phyloP scores from a whole-genome alignment of 2,113 vertebrate species.

The Muntiacus reevesi region DNA sequence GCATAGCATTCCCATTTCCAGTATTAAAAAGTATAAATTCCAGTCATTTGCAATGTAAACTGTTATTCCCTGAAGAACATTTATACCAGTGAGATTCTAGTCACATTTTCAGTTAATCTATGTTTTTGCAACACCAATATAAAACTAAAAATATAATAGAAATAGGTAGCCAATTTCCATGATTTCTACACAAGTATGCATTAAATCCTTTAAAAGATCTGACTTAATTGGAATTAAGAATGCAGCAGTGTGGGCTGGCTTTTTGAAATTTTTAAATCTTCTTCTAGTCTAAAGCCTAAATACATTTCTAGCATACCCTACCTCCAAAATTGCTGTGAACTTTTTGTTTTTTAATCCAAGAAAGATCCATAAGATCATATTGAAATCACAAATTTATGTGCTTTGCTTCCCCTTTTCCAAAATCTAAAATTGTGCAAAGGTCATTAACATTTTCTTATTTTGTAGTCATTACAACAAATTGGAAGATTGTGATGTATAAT shows the following conservation, averaged over 20 bases:
- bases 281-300: not conserved
- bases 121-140: not conserved
- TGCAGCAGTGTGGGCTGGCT: not conserved
- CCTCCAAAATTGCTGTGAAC: not conserved
- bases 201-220: slow-evolving; percentile 13
- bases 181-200: not conserved
- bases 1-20: not conserved
- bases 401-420: not conserved
- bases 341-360: slow-evolving; percentile 1
- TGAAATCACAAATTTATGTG: not conserved
- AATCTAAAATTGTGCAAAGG: not conserved
- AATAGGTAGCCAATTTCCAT: not conserved
- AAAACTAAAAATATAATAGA: not conserved
- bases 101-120: not conserved
- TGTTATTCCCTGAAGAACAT: not conserved
- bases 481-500: not conserved
- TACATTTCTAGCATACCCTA: not conserved
- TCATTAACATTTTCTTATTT: not conserved
- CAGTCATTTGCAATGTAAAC: not conserved
- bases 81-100: not conserved
- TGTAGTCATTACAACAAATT: not conserved
- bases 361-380: not conserved
- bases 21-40: not conserved
- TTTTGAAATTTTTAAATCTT: not conserved
- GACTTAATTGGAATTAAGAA: not conserved